Evolutionary conservation across 1,140 invertebrate species (phyloP), one percentile per base, ranked within the genome.

Genomic region (Pararge aegeria): DNA sequence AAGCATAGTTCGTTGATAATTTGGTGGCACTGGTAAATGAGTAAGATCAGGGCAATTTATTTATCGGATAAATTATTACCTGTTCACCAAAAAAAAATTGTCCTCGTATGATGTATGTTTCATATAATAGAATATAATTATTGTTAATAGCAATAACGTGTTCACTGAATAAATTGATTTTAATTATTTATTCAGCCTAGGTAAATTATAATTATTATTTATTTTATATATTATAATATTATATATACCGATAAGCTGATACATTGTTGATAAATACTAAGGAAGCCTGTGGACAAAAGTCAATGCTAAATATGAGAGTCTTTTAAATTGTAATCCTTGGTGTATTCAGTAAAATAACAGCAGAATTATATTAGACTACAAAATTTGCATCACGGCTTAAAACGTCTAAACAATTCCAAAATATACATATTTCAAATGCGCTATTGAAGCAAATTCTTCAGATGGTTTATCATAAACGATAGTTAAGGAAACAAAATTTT

Each of bases 201-300:
- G 30, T 48, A 49, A 37, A 37, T 56, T 37, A 46, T 30, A 37
- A 37, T 56, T 37, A 46, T 46, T 55, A 49, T 56, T 49, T 56
- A 49, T 46, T 37, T 56, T 56, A 56, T 44, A 55, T 54, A 56
- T 61, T 44, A 55, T 58, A 46, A 18, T 46, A 55, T 58, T 18
- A 18, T 46, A 20, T 46, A 20, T 46, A 20, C 42, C 42, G 16
- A 46, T 46, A 46, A 20, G 16, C n/a, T n/a, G n/a, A 19, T 9
- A 42, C 6, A 16, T 46, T 40, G 16, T 46, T 46, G 19, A 12
- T 46, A 46, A 40, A 46, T 46, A 46, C 7, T 4, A 46, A 4
- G 16, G 5, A 20, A 46, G 42, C 42, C 42, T 20, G 42, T 46
- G 13, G 42, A 46, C 19, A 20, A 46, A 9, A 46, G 10, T 46